A percentile compares a stretch with the other conserved stretches of the same genome.
Evolutionary conservation across 2,888 invertebrate species (phyloP).

Genomic region (Brachypterus glaber): DNA sequence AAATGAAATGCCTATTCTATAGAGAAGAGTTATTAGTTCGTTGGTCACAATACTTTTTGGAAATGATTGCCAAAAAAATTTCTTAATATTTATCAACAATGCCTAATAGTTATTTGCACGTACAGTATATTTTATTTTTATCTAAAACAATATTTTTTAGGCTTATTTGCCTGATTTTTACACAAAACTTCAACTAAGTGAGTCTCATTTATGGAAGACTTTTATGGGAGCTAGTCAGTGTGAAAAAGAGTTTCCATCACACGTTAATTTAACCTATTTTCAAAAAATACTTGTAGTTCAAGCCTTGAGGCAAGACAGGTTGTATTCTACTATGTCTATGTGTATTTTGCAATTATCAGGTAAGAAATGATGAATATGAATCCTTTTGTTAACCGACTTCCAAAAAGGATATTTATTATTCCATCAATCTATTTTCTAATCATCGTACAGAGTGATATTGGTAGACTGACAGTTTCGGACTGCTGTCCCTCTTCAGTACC

Average conservation of each 20-base stretch:
- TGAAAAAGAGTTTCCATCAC: slow-evolving; percentile 52
- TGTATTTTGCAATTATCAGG: slow-evolving; percentile 62
- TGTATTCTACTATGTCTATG: slow-evolving; percentile 64
- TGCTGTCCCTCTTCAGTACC: too few species aligned
- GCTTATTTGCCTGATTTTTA: slow-evolving; percentile 50
- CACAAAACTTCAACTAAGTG: slow-evolving; percentile 51
- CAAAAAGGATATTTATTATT: too few species aligned
- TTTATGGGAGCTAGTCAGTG: slow-evolving; percentile 57
- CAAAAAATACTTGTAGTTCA: slow-evolving; percentile 74
- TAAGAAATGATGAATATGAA: slow-evolving; percentile 23
- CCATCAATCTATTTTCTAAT: too few species aligned
- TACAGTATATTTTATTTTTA: neutral
- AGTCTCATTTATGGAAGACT: slow-evolving; percentile 55
- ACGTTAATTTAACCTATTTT: slow-evolving; percentile 57
- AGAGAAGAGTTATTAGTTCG: too few species aligned
- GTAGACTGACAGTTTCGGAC: too few species aligned
- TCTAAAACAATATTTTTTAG: slow-evolving; percentile 16
- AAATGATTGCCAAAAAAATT: too few species aligned
- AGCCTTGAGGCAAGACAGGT: slow-evolving; percentile 71
- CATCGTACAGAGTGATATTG: too few species aligned
- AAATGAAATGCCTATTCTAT: too few species aligned
- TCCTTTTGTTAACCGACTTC: neutral
- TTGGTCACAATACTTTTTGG: too few species aligned
- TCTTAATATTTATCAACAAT: too few species aligned
- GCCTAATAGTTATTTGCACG: too few species aligned